Evolutionary conservation across 2,888 invertebrate genomes (phyloP).

Genomic region (Pyrochroa serraticornis): DNA sequence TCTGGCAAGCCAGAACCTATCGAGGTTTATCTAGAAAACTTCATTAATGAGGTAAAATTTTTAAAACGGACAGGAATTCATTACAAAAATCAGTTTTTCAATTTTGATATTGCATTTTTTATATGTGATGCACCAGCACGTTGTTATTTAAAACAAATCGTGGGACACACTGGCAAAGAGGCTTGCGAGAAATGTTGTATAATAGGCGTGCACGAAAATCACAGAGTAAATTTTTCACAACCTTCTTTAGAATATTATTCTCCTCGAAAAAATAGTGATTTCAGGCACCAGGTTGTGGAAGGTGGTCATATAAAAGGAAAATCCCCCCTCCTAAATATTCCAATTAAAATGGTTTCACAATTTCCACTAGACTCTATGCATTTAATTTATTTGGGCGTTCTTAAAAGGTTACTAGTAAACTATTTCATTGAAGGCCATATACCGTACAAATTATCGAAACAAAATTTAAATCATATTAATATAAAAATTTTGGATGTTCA

Average conservation of each 20-base stretch:
- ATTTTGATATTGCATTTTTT: slow-evolving; percentile 14
- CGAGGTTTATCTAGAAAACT: slow-evolving; percentile 3
- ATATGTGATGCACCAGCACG: slow-evolving; percentile 23
- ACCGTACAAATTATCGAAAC: not conserved
- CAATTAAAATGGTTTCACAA: not conserved
- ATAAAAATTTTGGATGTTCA: no score
- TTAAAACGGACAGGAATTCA: not conserved
- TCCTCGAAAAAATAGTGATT: not conserved
- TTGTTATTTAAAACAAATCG: slow-evolving; percentile 13
- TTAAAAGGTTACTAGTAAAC: not conserved
- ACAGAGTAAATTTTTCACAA: not conserved
- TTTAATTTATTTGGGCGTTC: not conserved
- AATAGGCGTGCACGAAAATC: slow-evolving; percentile 7
- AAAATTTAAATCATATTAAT: not conserved
- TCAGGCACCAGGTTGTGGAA: not conserved
- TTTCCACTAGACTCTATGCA: slow-evolving; percentile 2
- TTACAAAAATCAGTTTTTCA: not conserved
- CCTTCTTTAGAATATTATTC: not conserved
- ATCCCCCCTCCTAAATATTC: not conserved
- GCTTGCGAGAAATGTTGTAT: slow-evolving; percentile 21
- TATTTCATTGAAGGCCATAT: not conserved
- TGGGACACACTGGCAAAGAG: slow-evolving; percentile 15
- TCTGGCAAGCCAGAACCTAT: slow-evolving; percentile 17
- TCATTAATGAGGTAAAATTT: slow-evolving; percentile 9
- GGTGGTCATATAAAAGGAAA: not conserved